These are phyloP conservation scores for Anthonomus grandis DNA, from an alignment of 1,140 invertebrate species.

Conservation along the genomic window DNA sequence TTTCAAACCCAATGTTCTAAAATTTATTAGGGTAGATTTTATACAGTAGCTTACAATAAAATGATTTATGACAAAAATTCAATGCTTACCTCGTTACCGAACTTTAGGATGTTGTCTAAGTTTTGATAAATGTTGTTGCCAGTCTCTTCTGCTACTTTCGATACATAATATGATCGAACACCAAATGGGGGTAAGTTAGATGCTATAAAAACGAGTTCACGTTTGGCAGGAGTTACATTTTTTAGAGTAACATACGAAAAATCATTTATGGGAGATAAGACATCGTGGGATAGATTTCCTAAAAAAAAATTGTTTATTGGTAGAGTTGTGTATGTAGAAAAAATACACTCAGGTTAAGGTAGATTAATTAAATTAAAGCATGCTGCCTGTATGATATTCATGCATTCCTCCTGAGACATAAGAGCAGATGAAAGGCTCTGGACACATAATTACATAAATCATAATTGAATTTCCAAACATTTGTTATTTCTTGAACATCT, in stretches of 20 bases:
- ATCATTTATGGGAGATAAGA: slow-evolving; percentile 23
- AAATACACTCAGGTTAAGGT: too few relatives aligned
- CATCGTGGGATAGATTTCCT: slow-evolving; percentile 23
- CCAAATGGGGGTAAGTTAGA: slow-evolving; percentile 62
- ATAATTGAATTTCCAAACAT: too few relatives aligned
- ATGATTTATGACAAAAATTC: background rate
- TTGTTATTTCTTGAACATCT: too few relatives aligned
- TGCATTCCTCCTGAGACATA: too few relatives aligned
- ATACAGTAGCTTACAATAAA: too few relatives aligned
- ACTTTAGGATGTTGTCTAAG: background rate
- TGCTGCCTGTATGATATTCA: too few relatives aligned
- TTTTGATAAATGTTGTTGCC: background rate
- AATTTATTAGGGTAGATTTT: too few relatives aligned
- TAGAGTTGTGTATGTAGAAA: too few relatives aligned
- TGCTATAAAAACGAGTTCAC: slow-evolving; percentile 66
- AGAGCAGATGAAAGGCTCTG: too few relatives aligned
- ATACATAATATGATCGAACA: slow-evolving; percentile 58
- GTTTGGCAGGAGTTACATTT: slow-evolving; percentile 8
- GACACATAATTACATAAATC: too few relatives aligned
- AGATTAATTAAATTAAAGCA: too few relatives aligned
- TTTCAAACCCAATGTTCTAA: slow-evolving; percentile 40
- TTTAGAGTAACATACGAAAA: slow-evolving; percentile 23
- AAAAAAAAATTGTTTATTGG: slow-evolving; percentile 1
- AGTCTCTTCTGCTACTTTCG: slow-evolving; percentile 12
- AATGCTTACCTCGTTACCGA: slow-evolving; percentile 12